These are phyloP conservation scores for Mustela nigripes DNA, from an alignment of 2,113 vertebrate species.

Conservation along the genomic window DNA sequence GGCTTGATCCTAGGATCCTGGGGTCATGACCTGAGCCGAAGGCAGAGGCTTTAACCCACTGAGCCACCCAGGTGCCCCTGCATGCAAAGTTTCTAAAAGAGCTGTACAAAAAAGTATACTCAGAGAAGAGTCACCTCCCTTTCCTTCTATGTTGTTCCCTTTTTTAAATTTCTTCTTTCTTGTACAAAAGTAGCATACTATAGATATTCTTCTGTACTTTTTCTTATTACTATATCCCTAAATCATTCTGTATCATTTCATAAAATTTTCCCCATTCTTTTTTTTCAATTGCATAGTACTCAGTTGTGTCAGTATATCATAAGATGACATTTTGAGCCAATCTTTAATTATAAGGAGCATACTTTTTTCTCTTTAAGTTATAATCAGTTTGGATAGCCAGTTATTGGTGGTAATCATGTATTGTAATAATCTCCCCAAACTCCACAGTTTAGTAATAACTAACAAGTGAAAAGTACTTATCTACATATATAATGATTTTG, in stretches of 20 bases:
- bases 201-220: not conserved
- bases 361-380: not conserved
- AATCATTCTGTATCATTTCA: not conserved
- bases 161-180: not conserved
- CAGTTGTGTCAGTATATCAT: not conserved
- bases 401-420: not conserved
- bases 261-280: not conserved
- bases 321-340: not conserved
- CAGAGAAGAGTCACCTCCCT: not conserved
- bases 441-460: constrained; percentile 3
- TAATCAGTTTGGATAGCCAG: not conserved
- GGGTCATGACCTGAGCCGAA: too few species aligned
- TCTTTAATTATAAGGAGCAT: not conserved
- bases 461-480: not conserved
- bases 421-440: not conserved
- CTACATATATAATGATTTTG: not conserved
- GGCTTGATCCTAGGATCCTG: too few species aligned
- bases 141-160: not conserved
- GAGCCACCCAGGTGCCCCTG: too few species aligned
- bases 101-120: not conserved
- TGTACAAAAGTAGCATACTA: not conserved
- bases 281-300: not conserved
- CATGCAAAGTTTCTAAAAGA: not conserved
- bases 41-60: too few species aligned
- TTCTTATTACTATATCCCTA: not conserved